These are phyloP conservation scores for Perdix hodgsoniae DNA, from an alignment of 2,797 vertebrate genomes.

Conservation along the genomic window DNA sequence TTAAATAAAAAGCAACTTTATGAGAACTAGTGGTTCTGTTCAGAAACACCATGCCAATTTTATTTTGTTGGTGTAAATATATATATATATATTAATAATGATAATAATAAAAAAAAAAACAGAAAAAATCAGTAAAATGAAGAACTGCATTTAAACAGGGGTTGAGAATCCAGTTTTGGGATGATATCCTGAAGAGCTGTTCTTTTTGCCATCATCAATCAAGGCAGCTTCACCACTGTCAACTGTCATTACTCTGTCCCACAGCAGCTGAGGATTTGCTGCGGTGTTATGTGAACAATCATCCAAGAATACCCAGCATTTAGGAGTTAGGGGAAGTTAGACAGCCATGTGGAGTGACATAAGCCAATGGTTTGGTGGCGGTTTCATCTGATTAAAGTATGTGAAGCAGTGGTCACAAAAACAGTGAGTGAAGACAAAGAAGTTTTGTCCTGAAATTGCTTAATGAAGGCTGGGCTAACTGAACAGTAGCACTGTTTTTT, in stretches of 20 bases:
- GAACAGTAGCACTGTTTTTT: constrained; percentile 62
- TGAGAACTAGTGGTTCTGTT: neutral
- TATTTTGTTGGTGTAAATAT: neutral
- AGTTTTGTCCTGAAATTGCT: constrained; percentile 64
- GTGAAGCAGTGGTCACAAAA: constrained; percentile 49
- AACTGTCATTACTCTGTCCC: neutral
- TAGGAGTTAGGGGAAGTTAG: constrained; percentile 17
- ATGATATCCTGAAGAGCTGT: neutral
- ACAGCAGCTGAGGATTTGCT: neutral
- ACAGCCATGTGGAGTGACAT: constrained; percentile 25
- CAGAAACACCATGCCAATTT: neutral
- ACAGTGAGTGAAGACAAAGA: constrained; percentile 59
- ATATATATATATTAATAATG: too few species aligned
- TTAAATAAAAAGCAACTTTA: neutral
- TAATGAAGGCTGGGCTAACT: constrained; percentile 38
- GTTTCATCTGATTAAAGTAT: constrained; percentile 19
- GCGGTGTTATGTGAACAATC: neutral
- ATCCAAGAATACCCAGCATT: neutral
- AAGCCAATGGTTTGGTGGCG: constrained; percentile 12
- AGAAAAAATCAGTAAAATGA: neutral
- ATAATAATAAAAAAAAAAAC: accelerated
- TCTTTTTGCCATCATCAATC: neutral
- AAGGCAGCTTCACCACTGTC: neutral
- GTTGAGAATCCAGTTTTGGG: neutral
- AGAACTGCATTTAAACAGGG: neutral